A percentile compares a stretch with the other conserved stretches of the same genome.
These are phyloP conservation scores for Keiferia lycopersicella DNA, from an alignment of 2,888 invertebrate species.

Conservation along the genomic window DNA sequence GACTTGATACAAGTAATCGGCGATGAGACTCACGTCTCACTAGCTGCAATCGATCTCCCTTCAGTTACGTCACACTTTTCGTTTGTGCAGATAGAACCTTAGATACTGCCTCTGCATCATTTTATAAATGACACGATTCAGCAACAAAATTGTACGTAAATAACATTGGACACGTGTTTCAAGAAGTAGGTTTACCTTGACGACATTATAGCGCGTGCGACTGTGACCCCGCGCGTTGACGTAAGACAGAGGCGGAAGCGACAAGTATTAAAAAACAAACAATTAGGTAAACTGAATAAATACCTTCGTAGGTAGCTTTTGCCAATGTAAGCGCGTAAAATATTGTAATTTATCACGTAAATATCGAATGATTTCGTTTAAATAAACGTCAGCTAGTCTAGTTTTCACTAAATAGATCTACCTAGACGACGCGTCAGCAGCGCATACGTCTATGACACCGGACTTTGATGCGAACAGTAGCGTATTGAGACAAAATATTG, in stretches of 20 bases:
- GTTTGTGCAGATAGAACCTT: no score
- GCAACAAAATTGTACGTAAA: not conserved
- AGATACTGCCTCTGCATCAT: no score
- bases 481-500: slow-evolving; percentile 8
- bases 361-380: no score
- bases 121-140: no score
- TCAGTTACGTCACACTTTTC: no score
- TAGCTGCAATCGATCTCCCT: no score
- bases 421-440: slow-evolving; percentile 18
- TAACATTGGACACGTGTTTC: not conserved
- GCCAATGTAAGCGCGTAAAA: no score
- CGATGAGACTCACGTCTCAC: no score
- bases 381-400: not conserved
- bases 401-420: not conserved
- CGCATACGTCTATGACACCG: slow-evolving; percentile 32
- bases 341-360: no score
- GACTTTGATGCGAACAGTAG: not conserved
- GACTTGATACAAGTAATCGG: no score
- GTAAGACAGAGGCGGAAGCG: slow-evolving; percentile 23
- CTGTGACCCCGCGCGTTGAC: slow-evolving; percentile 29
- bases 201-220: slow-evolving; percentile 30
- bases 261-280: not conserved
- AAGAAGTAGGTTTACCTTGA: slow-evolving; percentile 1
- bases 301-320: no score
- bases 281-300: no score